phyloP scores from a whole-genome alignment of 1,140 invertebrate genomes.

The Gerris buenoi region DNA sequence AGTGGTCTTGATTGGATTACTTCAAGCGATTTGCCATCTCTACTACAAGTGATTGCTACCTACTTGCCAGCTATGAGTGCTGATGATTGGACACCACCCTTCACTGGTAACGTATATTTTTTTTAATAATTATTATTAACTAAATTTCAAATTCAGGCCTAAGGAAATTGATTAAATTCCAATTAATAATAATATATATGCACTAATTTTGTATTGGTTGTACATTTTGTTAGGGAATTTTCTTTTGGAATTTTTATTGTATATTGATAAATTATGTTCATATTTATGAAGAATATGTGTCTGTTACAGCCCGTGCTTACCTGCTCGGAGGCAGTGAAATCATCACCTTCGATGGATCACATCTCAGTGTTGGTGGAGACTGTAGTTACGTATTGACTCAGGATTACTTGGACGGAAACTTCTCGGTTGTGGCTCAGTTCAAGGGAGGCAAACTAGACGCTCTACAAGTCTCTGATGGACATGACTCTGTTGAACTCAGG shows the following conservation, averaged over 20 bases:
- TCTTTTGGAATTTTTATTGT: no score
- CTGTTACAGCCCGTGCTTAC: not conserved
- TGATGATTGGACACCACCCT: conserved; percentile 1
- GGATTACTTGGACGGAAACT: conserved; percentile 68
- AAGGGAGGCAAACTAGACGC: conserved; percentile 39
- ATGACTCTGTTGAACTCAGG: conserved; percentile 42
- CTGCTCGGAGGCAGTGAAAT: not conserved
- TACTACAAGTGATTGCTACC: not conserved
- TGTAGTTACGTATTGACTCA: conserved; percentile 71
- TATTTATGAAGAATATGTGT: no score
- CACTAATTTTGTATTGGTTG: no score
- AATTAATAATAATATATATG: no score
- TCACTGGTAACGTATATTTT: not conserved
- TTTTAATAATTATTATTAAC: no score
- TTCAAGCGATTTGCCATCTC: not conserved
- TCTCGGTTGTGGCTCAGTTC: conserved; percentile 47
- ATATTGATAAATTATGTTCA: no score
- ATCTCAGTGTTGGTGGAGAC: conserved; percentile 43
- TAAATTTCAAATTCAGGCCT: no score
- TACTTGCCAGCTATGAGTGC: not conserved
- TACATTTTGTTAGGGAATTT: no score
- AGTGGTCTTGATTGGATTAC: not conserved
- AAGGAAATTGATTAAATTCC: no score
- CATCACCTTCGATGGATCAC: not conserved
- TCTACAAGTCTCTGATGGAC: conserved; percentile 40